These are phyloP conservation scores for Lasiurus borealis DNA, from an alignment of 2,113 vertebrate genomes.

Conservation along the genomic window DNA sequence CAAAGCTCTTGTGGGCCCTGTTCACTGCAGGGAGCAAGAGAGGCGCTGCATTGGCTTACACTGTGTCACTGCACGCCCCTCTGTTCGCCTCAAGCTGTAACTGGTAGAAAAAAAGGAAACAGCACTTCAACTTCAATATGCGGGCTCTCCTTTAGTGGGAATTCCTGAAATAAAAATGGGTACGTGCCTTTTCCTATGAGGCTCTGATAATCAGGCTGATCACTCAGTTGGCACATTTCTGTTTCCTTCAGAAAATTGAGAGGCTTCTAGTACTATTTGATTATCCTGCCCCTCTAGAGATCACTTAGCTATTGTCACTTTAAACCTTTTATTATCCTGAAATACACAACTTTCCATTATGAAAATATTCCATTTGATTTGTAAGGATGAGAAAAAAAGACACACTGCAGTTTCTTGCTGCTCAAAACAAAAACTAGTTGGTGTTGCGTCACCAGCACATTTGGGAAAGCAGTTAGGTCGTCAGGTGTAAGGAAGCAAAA, in stretches of 20 bases:
- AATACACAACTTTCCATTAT: not conserved
- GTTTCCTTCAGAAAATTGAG: slow-evolving; percentile 18
- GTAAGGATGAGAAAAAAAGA: slow-evolving; percentile 11
- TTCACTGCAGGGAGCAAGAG: not conserved
- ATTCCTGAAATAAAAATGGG: slow-evolving; percentile 62
- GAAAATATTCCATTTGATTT: slow-evolving; percentile 65
- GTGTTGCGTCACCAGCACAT: slow-evolving; percentile 70
- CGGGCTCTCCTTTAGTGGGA: slow-evolving; percentile 25
- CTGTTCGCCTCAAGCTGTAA: not conserved
- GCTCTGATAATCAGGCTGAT: slow-evolving; percentile 8
- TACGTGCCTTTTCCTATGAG: not conserved
- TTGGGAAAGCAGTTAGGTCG: slow-evolving; percentile 79
- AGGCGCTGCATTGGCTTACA: not conserved
- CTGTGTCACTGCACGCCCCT: not conserved
- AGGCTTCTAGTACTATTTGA: slow-evolving; percentile 58
- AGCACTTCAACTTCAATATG: not conserved
- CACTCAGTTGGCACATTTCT: slow-evolving; percentile 31
- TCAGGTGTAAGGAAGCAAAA: slow-evolving; percentile 79
- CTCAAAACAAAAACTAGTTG: slow-evolving; percentile 65
- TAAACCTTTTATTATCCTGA: slow-evolving; percentile 55
- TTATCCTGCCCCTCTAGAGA: slow-evolving; percentile 52
- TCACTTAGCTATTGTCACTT: not conserved
- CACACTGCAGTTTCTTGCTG: slow-evolving; percentile 15
- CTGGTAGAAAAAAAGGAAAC: slow-evolving; percentile 35
- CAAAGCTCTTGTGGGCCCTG: not conserved